Evolutionary conservation across 2,797 vertebrate species (phyloP).

Genomic region (Falco concolor): DNA sequence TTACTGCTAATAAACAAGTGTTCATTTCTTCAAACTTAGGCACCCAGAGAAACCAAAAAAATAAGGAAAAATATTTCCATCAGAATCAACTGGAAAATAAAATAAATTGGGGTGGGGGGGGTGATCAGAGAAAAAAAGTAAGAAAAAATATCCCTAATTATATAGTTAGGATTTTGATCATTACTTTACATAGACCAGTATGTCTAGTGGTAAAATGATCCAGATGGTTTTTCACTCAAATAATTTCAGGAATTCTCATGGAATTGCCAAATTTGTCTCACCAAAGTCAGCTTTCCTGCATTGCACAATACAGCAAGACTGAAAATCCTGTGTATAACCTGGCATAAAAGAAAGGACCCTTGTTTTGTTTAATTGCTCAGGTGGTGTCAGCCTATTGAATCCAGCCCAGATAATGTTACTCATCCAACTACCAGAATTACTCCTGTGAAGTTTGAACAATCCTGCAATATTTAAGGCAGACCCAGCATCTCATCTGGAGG

Average conservation of each 20-base stretch:
- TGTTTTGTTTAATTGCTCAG: neutral
- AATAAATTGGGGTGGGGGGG: fast-evolving
- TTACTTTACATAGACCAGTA: neutral
- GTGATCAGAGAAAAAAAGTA: neutral
- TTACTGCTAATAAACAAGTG: neutral
- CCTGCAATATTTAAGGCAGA: neutral
- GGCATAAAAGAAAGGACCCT: neutral
- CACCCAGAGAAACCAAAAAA: neutral
- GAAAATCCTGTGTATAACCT: constrained; percentile 3
- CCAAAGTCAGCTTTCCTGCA: neutral
- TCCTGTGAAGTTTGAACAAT: neutral
- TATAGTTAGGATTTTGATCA: neutral
- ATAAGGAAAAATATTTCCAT: neutral
- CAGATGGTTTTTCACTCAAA: neutral
- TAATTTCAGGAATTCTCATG: constrained; percentile 34
- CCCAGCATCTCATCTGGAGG: constrained; percentile 50
- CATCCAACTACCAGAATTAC: neutral
- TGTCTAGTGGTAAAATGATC: neutral
- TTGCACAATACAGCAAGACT: neutral
- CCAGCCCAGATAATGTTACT: neutral
- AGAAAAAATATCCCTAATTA: neutral
- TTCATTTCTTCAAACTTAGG: neutral
- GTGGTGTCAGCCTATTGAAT: neutral
- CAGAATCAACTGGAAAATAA: neutral
- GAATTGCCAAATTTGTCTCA: neutral